Percentiles rank a stretch among this genome's conserved stretches.
phyloP scores from a whole-genome alignment of 2,113 vertebrate genomes.

The Crotophaga sulcirostris region DNA sequence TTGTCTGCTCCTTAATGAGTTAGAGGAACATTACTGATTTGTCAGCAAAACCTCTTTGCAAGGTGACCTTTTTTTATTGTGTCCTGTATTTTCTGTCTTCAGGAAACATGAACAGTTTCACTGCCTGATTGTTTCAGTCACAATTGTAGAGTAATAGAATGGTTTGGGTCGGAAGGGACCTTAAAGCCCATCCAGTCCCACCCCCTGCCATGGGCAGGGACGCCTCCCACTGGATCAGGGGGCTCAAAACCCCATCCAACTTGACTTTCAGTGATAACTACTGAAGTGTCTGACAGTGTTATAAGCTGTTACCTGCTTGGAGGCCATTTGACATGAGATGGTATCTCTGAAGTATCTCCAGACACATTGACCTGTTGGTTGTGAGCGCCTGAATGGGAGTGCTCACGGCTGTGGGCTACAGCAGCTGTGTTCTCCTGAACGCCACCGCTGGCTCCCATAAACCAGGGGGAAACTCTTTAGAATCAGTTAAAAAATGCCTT shows the following conservation, averaged over 20 bases:
- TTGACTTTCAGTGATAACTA: background rate
- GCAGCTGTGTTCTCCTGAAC: background rate
- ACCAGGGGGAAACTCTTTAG: background rate
- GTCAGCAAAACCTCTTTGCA: background rate
- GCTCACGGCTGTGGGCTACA: background rate
- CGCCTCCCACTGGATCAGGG: too few species aligned
- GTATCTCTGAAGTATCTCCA: background rate
- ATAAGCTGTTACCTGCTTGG: background rate
- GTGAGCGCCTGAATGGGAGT: background rate
- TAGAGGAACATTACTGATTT: background rate
- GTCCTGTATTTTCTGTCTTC: background rate
- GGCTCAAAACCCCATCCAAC: too few species aligned
- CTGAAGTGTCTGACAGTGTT: background rate
- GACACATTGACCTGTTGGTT: background rate
- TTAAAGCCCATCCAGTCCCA: too few species aligned
- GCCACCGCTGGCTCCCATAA: background rate
- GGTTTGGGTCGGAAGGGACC: too few species aligned
- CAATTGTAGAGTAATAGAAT: accelerated
- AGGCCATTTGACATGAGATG: background rate
- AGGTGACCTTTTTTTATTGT: background rate
- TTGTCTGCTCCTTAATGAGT: background rate
- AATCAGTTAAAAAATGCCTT: background rate
- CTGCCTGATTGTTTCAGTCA: background rate
- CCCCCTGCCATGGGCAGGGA: too few species aligned
- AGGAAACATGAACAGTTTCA: background rate